Base-by-base conservation (phyloP, 2,797 vertebrate species). In the Craterocephalus amniculus region DNA sequence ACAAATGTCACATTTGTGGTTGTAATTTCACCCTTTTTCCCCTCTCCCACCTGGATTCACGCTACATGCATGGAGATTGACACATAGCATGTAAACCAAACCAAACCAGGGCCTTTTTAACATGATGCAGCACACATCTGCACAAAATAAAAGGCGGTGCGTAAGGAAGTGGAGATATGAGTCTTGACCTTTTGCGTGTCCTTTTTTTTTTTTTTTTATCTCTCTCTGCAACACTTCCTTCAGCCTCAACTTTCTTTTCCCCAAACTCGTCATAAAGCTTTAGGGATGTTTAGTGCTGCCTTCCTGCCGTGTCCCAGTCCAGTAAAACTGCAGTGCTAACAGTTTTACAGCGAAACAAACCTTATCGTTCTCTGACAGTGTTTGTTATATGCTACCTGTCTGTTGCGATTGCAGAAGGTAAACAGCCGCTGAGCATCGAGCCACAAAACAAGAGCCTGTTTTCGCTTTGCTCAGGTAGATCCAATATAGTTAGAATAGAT, bases 341-440 rank as follows among this genome's bases (percentile, higher is more conserved):
- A 80, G 66, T 76, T 87, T 81, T 59, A 76, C 67, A 58, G 58
- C 20, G 26, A 74, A 62, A 80, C 72, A 74, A 79, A 68, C 74
- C 80, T 83, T 80, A 87, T 86, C 83, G 32, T 83, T 62, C 75
- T 60, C 61, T 7, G 13, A 66, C 83, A 81, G 78, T 64, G 63
- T 80, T 82, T 74, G 36, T 72, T 84, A 64, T 38, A 55, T 43
- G 8, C 66, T 61, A 58, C 58, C 77, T 76, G 82, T 72, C 4
- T 61, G 65, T 48, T 38, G 62, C 6, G 74, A 81, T 83, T 75
- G 58, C 70, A 76, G 57, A 58, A 45, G 66, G 22, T 16, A 65
- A 72, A 38, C 67, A 59, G 31, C 40, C 3, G 9, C 69, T 26
- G 29, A 3, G 61, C 70, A 71, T 56, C 61, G 74, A 65, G 58